Conservation (phyloP, 2,113 vertebrate species). For the Pseudolaguvia tuberculata region DNA sequence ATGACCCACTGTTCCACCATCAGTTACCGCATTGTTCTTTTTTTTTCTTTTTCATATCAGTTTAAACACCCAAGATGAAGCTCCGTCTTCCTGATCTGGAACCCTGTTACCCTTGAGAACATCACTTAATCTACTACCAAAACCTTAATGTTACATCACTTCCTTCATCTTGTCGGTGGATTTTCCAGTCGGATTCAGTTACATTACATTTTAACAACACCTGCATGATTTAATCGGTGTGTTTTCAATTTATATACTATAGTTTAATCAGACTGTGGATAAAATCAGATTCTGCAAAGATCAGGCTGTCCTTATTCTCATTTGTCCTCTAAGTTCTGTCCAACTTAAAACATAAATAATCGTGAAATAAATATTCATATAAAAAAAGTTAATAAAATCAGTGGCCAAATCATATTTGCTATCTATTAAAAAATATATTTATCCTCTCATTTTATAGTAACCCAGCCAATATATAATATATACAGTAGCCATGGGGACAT, state of each 20-base stretch:
- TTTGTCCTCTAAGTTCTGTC: not conserved
- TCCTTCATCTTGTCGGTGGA: slow-evolving; percentile 8
- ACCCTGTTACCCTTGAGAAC: not conserved
- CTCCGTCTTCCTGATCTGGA: not conserved
- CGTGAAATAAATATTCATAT: not conserved
- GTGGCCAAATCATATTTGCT: not conserved
- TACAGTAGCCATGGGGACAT: no score
- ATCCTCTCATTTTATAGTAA: no score
- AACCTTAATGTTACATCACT: slow-evolving; percentile 4
- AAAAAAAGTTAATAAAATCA: not conserved
- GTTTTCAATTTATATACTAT: not conserved
- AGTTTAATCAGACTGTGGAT: not conserved
- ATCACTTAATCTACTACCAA: not conserved
- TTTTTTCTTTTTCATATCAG: slow-evolving; percentile 31
- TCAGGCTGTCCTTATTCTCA: not conserved
- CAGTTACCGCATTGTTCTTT: not conserved
- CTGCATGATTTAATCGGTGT: not conserved
- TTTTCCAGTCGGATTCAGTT: not conserved
- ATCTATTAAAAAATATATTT: not conserved
- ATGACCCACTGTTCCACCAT: not conserved
- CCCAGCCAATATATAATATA: no score
- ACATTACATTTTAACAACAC: not conserved
- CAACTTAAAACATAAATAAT: not conserved
- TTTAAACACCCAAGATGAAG: not conserved
- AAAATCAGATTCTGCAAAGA: not conserved